Evolutionary conservation across 1,140 invertebrate species (phyloP), one percentile per base, ranked within the genome.

Genomic region (Drosophila parvula): DNA sequence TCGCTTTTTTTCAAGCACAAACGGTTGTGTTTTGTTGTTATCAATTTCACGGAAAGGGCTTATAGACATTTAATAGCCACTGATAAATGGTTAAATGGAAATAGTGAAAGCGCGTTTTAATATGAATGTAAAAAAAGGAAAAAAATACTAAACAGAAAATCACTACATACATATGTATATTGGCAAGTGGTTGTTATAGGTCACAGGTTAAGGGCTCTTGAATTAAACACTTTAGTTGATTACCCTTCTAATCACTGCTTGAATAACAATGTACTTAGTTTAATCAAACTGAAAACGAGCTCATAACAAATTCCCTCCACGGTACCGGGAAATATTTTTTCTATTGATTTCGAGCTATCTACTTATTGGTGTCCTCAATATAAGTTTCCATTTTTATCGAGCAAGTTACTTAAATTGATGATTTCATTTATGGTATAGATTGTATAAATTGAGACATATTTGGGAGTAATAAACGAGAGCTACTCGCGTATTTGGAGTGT

Each of bases 11-110:
- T 3, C 32, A 36, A 14, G 51, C 51, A 22, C 16, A 53, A 53
- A 36, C 12, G 14, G 18, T 14, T 16, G 14, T 40, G n/a, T n/a
- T 36, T 32, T 36, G n/a, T 53, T 53, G 32, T 36, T 53, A 36
- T 36, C 50, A 36, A 53, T 53, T 36, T 22, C 3, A 38, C 18
- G 32, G 18, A 27, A 38, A 38, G 51, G 51, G 18, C 18, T 53
- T 53, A 53, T 22, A 27, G 18, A 22, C 12, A 53, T 53, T 53
- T 38, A 53, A 53, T 38, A 9, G 34, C 12, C 32, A 38, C 38
- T 53, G 32, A 53, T 53, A 53, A 53, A 53, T 53, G 51, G 34
- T 4, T 2, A 12, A 38, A 53, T n/a, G 10, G 51, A 27, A 36
- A 53, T 22, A 22, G 32, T 10, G 18, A 51, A 50, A 30, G 12